Evolutionary conservation across 2,797 vertebrate species (phyloP).

Genomic region (Caiman crocodilus): DNA sequence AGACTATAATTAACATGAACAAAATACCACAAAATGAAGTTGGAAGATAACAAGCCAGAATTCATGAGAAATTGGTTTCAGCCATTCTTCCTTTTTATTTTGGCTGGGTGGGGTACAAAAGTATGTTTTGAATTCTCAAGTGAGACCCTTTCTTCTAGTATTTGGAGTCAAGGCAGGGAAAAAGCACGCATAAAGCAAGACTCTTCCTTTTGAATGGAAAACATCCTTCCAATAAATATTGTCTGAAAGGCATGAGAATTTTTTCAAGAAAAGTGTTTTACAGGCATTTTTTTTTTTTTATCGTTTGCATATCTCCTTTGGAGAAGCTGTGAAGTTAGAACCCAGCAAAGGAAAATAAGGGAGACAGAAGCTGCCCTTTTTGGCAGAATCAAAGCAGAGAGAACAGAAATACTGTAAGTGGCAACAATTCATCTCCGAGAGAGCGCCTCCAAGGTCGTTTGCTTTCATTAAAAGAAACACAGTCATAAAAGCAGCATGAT

Average conservation of each 20-base stretch:
- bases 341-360: constrained; percentile 74
- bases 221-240: constrained; percentile 61
- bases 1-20: not conserved
- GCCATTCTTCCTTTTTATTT: constrained; percentile 55
- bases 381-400: constrained; percentile 68
- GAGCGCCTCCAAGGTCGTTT: constrained; percentile 70
- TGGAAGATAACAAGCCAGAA: not conserved
- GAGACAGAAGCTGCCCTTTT: constrained; percentile 63
- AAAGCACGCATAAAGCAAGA: constrained; percentile 44
- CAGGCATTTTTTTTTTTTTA: constrained; percentile 57
- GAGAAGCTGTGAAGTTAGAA: constrained; percentile 66
- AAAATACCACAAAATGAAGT: not conserved
- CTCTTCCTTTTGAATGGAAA: constrained; percentile 59
- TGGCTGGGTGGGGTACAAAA: constrained; percentile 34
- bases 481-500: constrained; percentile 68
- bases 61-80: constrained; percentile 3
- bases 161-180: constrained; percentile 60
- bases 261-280: constrained; percentile 72
- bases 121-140: constrained; percentile 53
- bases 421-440: constrained; percentile 69
- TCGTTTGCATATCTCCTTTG: constrained; percentile 65
- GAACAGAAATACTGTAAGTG: constrained; percentile 73
- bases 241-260: constrained; percentile 48
- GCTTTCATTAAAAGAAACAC: constrained; percentile 69
- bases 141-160: constrained; percentile 60